Base-by-base conservation (phyloP, 2,113 vertebrate species). In the Marcusenius ussheri region DNA sequence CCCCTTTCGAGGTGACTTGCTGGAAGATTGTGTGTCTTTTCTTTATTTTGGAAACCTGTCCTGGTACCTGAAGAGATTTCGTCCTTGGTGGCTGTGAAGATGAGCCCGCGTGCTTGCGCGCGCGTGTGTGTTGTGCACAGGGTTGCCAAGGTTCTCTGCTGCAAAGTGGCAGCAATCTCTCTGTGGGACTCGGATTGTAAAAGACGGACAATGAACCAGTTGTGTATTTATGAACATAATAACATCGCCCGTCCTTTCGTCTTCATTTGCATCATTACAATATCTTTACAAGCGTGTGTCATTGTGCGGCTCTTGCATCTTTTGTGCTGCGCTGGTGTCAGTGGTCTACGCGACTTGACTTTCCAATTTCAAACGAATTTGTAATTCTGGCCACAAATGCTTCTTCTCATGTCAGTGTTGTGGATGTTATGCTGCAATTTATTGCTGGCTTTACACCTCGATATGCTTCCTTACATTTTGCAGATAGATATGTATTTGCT, bases 211-310 rank as follows among this genome's bases (percentile, higher is more conserved):
- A 93, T 90, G 94, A 94, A 94, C 93, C 94, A 49, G 94, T 88
- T 94, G 94, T 94, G 94, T 96, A 94, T 96, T 95, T 95, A 94
- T 95, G 94, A 94, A 95, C 94, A 95, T 94, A 95, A 95, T 95
- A 94, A 95, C 93, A 91, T 93, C 92, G 93, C 94, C 95, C 94
- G 94, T 94, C 95, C 94, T 94, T 94, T 95, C 93, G 92, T 94
- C 94, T 95, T 94, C 95, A 96, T 96, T 96, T 95, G 94, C 94
- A 95, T 95, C 93, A 94, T 95, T 95, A 96, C 95, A 96, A 95
- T 96, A 95, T 96, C 93, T 94, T 92, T 94, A 96, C 95, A 96
- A 96, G 95, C 94, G 91, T 94, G 93, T 95, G 93, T 86, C 94
- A 95, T 96, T 96, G 95, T 96, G 93, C 94, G 94, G 92, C 91